Conservation (phyloP, 23 tunicate species). For the Styela clava region DNA sequence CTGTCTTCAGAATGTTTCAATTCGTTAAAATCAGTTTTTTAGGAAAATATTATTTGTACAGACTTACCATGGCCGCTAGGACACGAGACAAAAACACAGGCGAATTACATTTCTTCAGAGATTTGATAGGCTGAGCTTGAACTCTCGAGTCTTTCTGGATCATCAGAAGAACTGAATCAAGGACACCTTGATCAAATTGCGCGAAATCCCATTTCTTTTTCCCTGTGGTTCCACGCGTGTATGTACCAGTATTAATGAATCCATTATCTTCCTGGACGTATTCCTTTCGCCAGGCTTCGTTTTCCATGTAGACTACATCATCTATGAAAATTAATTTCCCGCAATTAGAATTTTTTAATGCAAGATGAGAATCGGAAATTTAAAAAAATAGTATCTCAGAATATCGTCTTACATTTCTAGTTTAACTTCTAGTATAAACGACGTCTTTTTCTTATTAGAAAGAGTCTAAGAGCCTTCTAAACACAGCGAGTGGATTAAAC, state of each 20-base stretch:
- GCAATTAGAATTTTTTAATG: too few relatives aligned
- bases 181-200: constrained; percentile 76
- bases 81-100: constrained; percentile 75
- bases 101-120: constrained; percentile 36
- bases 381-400: too few relatives aligned
- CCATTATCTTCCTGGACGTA: constrained; percentile 62
- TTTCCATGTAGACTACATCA: constrained; percentile 62
- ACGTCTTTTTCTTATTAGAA: too few relatives aligned
- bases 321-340: too few relatives aligned
- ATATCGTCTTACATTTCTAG: too few relatives aligned
- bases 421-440: too few relatives aligned
- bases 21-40: too few relatives aligned
- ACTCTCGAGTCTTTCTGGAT: constrained; percentile 49
- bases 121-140: constrained; percentile 41
- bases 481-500: too few relatives aligned
- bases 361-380: too few relatives aligned
- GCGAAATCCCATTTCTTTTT: constrained; percentile 73
- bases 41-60: neutral
- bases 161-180: constrained; percentile 60
- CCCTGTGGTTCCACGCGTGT: constrained; percentile 11
- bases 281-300: constrained; percentile 44
- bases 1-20: too few relatives aligned
- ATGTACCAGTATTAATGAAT: constrained; percentile 37
- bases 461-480: too few relatives aligned
- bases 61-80: constrained; percentile 78